Base-by-base conservation (phyloP, 2,113 vertebrate species). In the Corythoichthys intestinalis region DNA sequence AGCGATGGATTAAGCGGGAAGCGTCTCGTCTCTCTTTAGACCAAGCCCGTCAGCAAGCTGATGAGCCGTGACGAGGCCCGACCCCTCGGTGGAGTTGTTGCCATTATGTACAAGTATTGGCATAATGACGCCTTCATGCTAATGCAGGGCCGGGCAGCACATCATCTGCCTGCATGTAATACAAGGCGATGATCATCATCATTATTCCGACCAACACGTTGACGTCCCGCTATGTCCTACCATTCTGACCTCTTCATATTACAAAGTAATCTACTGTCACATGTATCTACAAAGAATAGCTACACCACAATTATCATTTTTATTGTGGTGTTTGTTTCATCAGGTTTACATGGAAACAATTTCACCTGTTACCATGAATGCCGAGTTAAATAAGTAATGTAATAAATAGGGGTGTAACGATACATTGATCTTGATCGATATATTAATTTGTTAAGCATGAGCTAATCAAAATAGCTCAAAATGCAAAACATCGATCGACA, bases 71-170 rank as follows among this genome's bases (percentile, higher is more conserved):
- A 79, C 84, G 82, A 87, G 86, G 79, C 88, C 89, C 91, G 91
- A 92, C 91, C 91, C 90, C 89, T 91, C 89, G 49, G 84, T 90
- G 89, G 89, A 87, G 87, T 88, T 87, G 85, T 91, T 91, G 88
- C 90, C 90, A 93, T 93, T 93, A 93, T 90, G 88, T 92, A 92
- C 91, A 91, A 91, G 90, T 86, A 87, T 81, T 80, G 86, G 85
- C 88, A 92, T 93, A 93, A 93, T 93, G 92, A 93, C 90, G 92
- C 90, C 86, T 92, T 89, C 86, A 91, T 92, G 90, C 88, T 92
- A 92, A 92, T 93, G 91, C 87, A 65, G 56, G 81, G 75, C 78
- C 61, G 61, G 71, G 77, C 79, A 78, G 82, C 82, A 82, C 85
- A 89, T 91, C 83, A 89, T 91, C 88, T 85, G 84, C 20, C 69